Evolutionary conservation across 2,797 vertebrate genomes (phyloP).

Genomic region (Carapus acus): DNA sequence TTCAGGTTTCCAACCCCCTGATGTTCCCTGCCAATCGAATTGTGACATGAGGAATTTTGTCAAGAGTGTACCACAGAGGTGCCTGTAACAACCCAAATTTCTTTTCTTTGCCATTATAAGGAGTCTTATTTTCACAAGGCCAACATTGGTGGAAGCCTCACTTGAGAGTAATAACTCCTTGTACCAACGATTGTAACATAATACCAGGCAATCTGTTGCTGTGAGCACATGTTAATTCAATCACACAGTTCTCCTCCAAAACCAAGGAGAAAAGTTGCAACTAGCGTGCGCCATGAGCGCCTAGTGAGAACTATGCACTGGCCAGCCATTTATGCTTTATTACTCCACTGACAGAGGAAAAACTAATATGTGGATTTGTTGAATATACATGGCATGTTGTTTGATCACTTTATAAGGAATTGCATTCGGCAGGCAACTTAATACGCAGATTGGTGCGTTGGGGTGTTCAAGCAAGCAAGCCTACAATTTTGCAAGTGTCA

Average conservation of each 20-base stretch:
- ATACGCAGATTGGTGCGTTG: too few relatives aligned
- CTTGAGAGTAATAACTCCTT: slow-evolving; percentile 26
- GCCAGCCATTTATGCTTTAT: neutral
- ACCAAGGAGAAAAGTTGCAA: slow-evolving; percentile 5
- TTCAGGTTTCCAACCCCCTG: slow-evolving; percentile 33
- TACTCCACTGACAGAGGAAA: too few relatives aligned
- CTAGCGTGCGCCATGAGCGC: slow-evolving; percentile 6
- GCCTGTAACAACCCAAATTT: slow-evolving; percentile 18
- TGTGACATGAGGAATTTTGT: slow-evolving; percentile 2
- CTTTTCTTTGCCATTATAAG: slow-evolving; percentile 18
- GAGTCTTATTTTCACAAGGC: slow-evolving; percentile 21
- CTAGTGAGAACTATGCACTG: neutral
- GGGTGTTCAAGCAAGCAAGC: too few relatives aligned
- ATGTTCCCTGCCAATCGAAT: slow-evolving; percentile 8
- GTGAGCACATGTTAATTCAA: slow-evolving; percentile 38
- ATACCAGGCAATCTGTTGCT: slow-evolving; percentile 19
- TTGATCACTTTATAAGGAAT: too few relatives aligned
- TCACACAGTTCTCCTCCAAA: slow-evolving; percentile 20
- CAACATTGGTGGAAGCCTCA: slow-evolving; percentile 7
- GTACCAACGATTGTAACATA: slow-evolving; percentile 13
- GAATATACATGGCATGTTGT: too few relatives aligned
- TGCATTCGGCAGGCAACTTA: too few relatives aligned
- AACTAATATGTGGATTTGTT: too few relatives aligned
- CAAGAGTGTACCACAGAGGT: neutral
- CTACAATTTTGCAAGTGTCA: too few relatives aligned